Conservation (phyloP, 2,888 invertebrate species). For the Esperia sulphurella region DNA sequence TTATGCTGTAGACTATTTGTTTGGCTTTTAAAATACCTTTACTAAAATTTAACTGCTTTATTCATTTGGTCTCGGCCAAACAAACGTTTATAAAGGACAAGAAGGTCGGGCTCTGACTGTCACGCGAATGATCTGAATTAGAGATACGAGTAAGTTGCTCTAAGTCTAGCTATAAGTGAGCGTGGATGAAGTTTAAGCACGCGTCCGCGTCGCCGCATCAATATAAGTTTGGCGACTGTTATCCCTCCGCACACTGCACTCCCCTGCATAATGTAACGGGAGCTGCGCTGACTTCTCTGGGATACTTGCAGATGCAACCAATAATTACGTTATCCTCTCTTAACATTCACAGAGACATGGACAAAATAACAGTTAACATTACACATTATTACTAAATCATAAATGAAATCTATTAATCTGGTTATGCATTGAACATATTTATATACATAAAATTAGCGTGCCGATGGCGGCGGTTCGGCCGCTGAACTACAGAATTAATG, state of each 20-base stretch:
- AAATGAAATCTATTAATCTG: too few species aligned
- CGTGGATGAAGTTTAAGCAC: constrained; percentile 68
- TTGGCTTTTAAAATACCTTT: too few species aligned
- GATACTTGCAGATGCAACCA: constrained; percentile 36
- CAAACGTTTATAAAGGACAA: neutral
- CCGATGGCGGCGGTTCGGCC: too few species aligned
- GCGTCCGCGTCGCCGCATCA: constrained; percentile 70
- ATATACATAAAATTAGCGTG: too few species aligned
- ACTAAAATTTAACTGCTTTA: too few species aligned
- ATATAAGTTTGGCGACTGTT: constrained; percentile 70
- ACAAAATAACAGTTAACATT: neutral
- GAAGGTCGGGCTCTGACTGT: neutral
- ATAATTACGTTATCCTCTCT: constrained; percentile 57
- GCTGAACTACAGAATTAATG: too few species aligned
- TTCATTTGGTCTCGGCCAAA: too few species aligned
- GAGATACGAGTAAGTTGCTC: constrained; percentile 50
- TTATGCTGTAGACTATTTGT: too few species aligned
- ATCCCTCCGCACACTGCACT: constrained; percentile 65
- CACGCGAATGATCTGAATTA: neutral
- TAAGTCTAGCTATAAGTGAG: constrained; percentile 66
- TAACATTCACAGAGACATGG: constrained; percentile 17
- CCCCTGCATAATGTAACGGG: constrained; percentile 70
- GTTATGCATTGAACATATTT: too few species aligned
- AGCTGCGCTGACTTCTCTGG: constrained; percentile 56
- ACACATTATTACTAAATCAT: too few species aligned